phyloP scores from a whole-genome alignment of 1,140 invertebrate species.

The Megathymus violae region DNA sequence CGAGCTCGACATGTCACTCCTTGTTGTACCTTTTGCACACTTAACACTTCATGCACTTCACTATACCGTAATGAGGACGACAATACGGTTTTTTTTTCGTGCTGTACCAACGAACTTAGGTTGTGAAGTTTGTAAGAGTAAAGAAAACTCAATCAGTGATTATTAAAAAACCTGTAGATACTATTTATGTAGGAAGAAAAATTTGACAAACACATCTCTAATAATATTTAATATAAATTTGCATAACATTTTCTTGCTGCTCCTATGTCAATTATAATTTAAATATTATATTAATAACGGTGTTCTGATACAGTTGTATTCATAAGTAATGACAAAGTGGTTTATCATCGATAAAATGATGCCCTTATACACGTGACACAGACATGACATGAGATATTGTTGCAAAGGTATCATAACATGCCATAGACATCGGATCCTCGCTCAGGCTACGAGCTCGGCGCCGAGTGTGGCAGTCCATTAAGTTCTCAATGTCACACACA shows the following conservation, averaged over 20 bases:
- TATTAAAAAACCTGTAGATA: background rate
- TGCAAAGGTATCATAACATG: conserved; percentile 7
- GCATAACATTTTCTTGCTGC: no score
- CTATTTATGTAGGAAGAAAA: no score
- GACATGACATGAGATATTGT: background rate
- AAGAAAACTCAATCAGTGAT: background rate
- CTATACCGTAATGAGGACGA: conserved; percentile 19
- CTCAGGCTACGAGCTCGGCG: conserved; percentile 21
- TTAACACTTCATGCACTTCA: conserved; percentile 53
- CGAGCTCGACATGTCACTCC: conserved; percentile 61
- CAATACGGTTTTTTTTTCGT: background rate
- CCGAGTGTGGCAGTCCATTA: conserved; percentile 61
- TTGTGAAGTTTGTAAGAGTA: background rate
- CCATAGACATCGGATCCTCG: conserved; percentile 33
- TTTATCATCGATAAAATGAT: background rate
- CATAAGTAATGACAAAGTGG: conserved; percentile 21
- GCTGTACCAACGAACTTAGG: background rate
- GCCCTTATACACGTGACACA: background rate
- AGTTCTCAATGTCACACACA: conserved; percentile 62
- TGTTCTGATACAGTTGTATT: no score
- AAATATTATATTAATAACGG: no score
- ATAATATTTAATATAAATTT: no score
- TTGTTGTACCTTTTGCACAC: conserved; percentile 63
- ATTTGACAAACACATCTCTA: no score
- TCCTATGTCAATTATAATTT: no score